A percentile compares a stretch with the other conserved stretches of the same genome.
Conservation (phyloP, 92 coral and sea anemone genomes). For the Zoanthus gigantus region DNA sequence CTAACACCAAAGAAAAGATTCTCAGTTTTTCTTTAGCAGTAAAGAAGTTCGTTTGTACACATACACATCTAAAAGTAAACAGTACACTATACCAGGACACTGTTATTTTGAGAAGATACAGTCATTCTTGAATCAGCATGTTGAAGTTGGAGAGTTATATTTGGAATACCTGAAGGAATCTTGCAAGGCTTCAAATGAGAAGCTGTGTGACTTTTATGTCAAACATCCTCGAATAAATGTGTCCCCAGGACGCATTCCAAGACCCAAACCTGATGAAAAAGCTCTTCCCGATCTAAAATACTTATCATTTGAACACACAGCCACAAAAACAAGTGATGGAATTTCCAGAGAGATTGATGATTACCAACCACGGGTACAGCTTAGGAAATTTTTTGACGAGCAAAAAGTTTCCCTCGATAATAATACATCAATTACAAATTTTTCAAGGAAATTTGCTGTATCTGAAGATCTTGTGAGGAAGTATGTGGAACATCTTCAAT, state of each 20-base stretch:
- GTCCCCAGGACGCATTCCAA: not conserved
- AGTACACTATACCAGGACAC: conserved; percentile 11
- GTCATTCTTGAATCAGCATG: conserved; percentile 30
- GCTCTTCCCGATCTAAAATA: conserved; percentile 9
- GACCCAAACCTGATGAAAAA: conserved; percentile 8
- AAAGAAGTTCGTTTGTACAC: conserved; percentile 23
- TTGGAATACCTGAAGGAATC: conserved; percentile 5
- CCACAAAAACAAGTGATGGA: not conserved
- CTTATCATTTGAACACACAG: not conserved
- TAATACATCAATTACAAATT: not conserved
- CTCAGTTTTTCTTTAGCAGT: conserved; percentile 47
- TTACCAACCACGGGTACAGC: conserved; percentile 22
- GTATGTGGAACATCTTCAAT: conserved; percentile 10
- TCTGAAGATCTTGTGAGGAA: not conserved
- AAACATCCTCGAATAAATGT: not conserved
- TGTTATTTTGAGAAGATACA: conserved; percentile 45
- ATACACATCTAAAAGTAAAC: conserved; percentile 39
- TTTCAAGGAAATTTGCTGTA: conserved; percentile 15
- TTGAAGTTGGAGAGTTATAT: conserved; percentile 21
- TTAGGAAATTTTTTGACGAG: conserved; percentile 15
- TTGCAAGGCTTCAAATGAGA: not conserved
- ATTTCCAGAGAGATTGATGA: not conserved
- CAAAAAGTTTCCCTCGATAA: not conserved
- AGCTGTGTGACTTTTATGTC: not conserved
- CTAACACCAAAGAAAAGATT: conserved; percentile 17